Evolutionary conservation across 2,888 invertebrate genomes (phyloP), one percentile per base, ranked within the genome.

Genomic region (Epirrhoe tristata): DNA sequence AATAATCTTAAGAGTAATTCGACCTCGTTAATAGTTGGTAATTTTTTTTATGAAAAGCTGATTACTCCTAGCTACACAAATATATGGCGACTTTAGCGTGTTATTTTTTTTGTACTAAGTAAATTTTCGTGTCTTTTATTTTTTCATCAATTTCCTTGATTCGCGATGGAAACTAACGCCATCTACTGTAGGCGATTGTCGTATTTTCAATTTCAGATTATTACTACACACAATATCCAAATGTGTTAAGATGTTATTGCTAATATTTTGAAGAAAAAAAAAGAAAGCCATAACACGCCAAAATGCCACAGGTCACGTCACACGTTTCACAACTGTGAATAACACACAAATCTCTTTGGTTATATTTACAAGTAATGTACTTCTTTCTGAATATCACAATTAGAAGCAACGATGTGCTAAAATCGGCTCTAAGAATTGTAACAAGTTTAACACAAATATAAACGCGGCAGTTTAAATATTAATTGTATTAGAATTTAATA

Each of bases 331-430:
- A 59, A 65, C 68, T 68, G 66, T 71, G 69, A 71, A 73, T 72
- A 63, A 68, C 77, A 76, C 77, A 81, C 81, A 82, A 77, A 82
- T 82, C 84, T 90, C 90, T 90, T 90, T 90, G 90, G 90, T 90
- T 83, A 81, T 89, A 88, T 87, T 85, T 86, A 89, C 85, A 88
- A 78, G 75, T 76, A 71, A 79, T 77, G 78, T 77, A 79, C 73
- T 77, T 65, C 67, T 70, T 59, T 73, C 71, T 73, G 67, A 65
- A 71, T 61, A 69, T 69, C 64, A 71, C 63, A 71, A 36, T 36
- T 65, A 57, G 39, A 52, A 64, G 63, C 48, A 50, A 63, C 31
- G 58, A n/a, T 60, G 24, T 50, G 6, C 36, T 12, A 12, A 36
- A 50, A 62, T 62, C 14, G 17, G 10, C 24, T 24, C 24, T 24